A percentile compares a stretch with the other conserved stretches of the same genome.
phyloP scores from a whole-genome alignment of 2,113 vertebrate genomes.

The Oryzias melastigma region DNA sequence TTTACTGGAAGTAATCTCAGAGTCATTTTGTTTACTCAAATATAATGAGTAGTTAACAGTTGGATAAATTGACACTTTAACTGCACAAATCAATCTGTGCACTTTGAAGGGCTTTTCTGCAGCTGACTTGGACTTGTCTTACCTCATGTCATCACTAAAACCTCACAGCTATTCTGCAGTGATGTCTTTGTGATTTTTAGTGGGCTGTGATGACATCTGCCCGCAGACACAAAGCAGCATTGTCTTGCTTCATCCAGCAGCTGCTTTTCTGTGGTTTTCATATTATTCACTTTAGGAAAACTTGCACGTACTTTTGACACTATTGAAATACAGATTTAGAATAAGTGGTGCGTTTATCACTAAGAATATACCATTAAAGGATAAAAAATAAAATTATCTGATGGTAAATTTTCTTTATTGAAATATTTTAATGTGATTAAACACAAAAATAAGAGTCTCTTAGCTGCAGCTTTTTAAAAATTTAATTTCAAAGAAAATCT shows the following conservation, averaged over 20 bases:
- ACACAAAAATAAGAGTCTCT: no score
- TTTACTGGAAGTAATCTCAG: no score
- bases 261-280: background rate
- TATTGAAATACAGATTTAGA: no score
- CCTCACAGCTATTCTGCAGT: slow-evolving; percentile 5
- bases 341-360: background rate
- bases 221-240: background rate
- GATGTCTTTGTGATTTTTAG: background rate
- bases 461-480: no score
- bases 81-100: background rate
- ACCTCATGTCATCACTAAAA: background rate
- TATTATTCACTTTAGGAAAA: background rate
- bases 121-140: slow-evolving; percentile 14
- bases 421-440: no score
- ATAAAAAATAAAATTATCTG: background rate
- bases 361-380: background rate
- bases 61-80: slow-evolving; percentile 10
- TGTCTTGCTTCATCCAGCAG: background rate
- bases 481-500: no score
- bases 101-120: background rate
- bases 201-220: slow-evolving; percentile 3
- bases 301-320: background rate
- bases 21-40: no score
- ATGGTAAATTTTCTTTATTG: no score
- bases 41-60: slow-evolving; percentile 5